These are phyloP conservation scores for Achatina immaculata DNA, from an alignment of 1,140 invertebrate genomes.

Conservation along the genomic window DNA sequence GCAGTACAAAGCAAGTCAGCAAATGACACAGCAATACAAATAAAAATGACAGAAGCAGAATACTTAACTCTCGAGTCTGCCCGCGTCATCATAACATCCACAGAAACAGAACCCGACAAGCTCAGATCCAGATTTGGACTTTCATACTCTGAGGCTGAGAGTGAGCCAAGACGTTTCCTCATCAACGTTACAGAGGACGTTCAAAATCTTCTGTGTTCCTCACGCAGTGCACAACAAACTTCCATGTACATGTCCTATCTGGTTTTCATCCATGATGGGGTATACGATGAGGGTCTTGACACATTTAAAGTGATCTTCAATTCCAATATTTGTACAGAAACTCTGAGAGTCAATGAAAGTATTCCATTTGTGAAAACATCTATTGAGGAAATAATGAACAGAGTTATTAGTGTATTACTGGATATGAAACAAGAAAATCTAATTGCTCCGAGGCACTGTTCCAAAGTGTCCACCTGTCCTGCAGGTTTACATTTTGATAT, in stretches of 20 bases:
- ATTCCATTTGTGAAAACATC: conserved; percentile 9
- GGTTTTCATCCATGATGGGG: conserved; percentile 11
- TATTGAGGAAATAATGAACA: conserved; percentile 4
- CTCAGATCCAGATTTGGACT: conserved; percentile 38
- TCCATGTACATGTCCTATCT: not conserved
- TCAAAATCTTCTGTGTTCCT: not conserved
- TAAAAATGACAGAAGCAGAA: not conserved
- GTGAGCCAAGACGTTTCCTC: conserved; percentile 43
- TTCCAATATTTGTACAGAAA: conserved; percentile 10
- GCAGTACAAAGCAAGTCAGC: not conserved
- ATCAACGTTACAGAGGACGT: conserved; percentile 47
- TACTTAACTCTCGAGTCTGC: not conserved
- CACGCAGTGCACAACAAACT: not conserved
- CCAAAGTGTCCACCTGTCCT: not conserved
- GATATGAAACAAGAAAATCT: conserved; percentile 27
- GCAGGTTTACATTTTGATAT: not conserved
- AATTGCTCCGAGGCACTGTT: no score
- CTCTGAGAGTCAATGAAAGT: not conserved
- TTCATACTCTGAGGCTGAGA: conserved; percentile 40
- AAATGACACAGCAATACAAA: not conserved
- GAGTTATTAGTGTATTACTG: not conserved
- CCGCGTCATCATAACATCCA: not conserved
- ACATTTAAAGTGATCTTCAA: conserved; percentile 12
- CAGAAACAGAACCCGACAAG: not conserved
- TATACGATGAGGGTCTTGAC: conserved; percentile 18